Conservation (phyloP, 1,140 invertebrate species). For the Dryas iulia region DNA sequence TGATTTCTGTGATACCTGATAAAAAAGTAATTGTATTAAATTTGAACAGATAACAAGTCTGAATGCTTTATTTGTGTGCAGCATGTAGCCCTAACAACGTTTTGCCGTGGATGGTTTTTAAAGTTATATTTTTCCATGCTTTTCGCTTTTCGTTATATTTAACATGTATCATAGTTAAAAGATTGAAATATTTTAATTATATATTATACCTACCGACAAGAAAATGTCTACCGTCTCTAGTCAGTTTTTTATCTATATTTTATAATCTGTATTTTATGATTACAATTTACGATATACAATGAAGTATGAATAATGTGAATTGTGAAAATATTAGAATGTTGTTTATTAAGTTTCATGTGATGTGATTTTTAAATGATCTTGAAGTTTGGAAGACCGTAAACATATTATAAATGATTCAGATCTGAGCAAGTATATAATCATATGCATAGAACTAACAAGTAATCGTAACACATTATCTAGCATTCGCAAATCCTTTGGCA, state of each 20-base stretch:
- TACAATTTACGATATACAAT: conserved; percentile 9
- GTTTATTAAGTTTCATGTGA: not conserved
- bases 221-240: too few relatives aligned
- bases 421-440: not conserved
- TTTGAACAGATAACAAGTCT: too few relatives aligned
- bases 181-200: too few relatives aligned
- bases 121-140: too few relatives aligned
- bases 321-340: not conserved
- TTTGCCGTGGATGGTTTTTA: too few relatives aligned
- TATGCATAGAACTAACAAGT: not conserved
- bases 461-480: not conserved
- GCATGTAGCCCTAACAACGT: too few relatives aligned
- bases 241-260: not conserved
- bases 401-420: not conserved
- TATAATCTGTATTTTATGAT: conserved; percentile 7
- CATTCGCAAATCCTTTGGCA: conserved; percentile 13
- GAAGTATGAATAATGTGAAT: not conserved
- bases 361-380: conserved; percentile 8
- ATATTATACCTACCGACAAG: too few relatives aligned
- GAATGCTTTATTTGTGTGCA: too few relatives aligned
- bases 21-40: too few relatives aligned
- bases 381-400: not conserved
- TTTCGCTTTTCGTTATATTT: too few relatives aligned
- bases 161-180: too few relatives aligned
- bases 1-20: too few relatives aligned